Base-by-base conservation (phyloP, 2,888 invertebrate species). In the Ophioninae sp. region DNA sequence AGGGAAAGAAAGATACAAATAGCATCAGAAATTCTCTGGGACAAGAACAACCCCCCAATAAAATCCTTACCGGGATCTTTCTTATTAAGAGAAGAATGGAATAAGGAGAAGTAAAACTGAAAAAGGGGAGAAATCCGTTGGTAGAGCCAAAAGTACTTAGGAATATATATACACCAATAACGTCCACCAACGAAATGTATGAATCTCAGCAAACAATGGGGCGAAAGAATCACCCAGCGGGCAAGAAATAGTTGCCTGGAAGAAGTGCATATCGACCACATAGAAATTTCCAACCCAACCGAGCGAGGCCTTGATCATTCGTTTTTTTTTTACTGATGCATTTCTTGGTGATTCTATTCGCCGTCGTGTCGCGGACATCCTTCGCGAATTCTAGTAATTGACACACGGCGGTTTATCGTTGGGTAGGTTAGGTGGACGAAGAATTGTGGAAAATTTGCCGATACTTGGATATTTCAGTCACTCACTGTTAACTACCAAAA, bases 331-430 rank as follows among this genome's bases (percentile, higher is more conserved):
- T 56, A 56, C 56, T 41, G 23, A 41, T 67, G 65, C 65, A 41
- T 58, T 76, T 56, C 56, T 56, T 0, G 79, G n/a, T 77, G 69
- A 77, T 72, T n/a, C 64, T 23, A 75, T 76, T 73, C 30, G 51
- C 23, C 73, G 23, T 39, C 63, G n/a, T 30, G 44, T 9, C 44
- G 30, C 44, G 51, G 63, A 17, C 63, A 73, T 63, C 63, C 30
- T 44, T 44, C 23, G 5, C 63, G 51, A 73, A 73, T 75, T 75
- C 37, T 1, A 20, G 51, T 92, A 92, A 92, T 92, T 92, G 92
- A n/a, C n/a, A 91, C 92, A 91, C 37, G 58, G 37, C 9, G 30
- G 39, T 71, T 71, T 71, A 58, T 39, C 17, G 39, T 22, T 8
- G 59, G 41, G 37, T n/a, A 69, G 23, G 7, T 17, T n/a, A n/a